Evolutionary conservation across 2,113 vertebrate species (phyloP), one percentile per base, ranked within the genome.

Genomic region (Myotis yumanensis): DNA sequence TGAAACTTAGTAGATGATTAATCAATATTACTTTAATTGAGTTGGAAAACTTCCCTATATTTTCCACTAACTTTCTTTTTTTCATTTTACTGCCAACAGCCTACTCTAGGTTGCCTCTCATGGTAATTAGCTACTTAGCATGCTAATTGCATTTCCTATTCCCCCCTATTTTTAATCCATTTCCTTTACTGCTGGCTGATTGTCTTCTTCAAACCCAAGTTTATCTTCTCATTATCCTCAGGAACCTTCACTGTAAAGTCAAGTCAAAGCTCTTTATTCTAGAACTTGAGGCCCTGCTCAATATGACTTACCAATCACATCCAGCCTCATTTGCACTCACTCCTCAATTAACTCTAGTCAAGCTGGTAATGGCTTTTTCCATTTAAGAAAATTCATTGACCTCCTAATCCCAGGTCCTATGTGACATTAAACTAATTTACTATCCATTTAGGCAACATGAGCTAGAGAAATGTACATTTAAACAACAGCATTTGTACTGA

Each of bases 71-170:
- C 9, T 91, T 40, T 54, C 64, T 90, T 71, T 48, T 64, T 52
- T 89, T 92, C 94, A 62, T 62, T 62, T 54, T 10, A 54, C 9
- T 71, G 79, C 22, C 76, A 89, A 81, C 46, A 91, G 52, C 43
- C 25, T 71, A 25, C 15, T 81, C 64, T 46, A 87, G 54, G 80
- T 89, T 94, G 94, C 80, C 51, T 82, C 57, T 87, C 40, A 68
- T 46, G 59, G 66, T 92, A 96, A 96, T 96, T 84, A 96, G 57
- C 80, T 93, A 85, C 96, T 96, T 97, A 95, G 66, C 52, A 94
- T 95, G 84, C 66, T 95, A 96, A 96, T 90, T 95, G 35, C 72
- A 92, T 76, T 89, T 93, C 93, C 88, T 95, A 15, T 64, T 64
- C 95, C 30, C 51, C 35, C 25, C 20, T 80, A 77, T 90, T 57